Conservation (phyloP, 2,113 vertebrate species). For the Myocastor coypus region DNA sequence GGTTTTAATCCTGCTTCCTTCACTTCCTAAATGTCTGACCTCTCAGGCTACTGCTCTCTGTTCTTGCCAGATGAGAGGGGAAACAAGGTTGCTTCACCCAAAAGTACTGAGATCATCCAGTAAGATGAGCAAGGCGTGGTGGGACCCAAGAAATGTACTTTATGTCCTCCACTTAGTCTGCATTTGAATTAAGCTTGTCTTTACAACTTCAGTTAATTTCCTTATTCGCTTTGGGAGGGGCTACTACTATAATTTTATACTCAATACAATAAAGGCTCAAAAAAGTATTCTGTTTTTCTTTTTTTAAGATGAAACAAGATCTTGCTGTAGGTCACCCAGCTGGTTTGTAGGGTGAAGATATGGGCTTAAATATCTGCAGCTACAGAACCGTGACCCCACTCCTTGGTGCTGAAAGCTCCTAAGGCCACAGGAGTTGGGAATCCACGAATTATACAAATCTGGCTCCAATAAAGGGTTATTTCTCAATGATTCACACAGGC, state of each 20-base stretch:
- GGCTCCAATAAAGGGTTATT: background rate
- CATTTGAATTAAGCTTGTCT: background rate
- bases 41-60: background rate
- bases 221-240: no score
- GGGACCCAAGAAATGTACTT: no score
- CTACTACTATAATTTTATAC: background rate
- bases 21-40: background rate
- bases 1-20: background rate
- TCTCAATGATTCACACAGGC: background rate
- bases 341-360: rapidly evolving
- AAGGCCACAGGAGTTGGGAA: background rate
- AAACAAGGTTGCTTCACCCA: background rate
- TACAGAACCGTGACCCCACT: rapidly evolving
- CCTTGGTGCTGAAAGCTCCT: no score
- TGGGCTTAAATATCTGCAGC: background rate
- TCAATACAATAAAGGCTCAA: background rate
- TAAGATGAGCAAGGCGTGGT: background rate
- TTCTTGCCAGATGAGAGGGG: background rate
- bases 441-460: background rate
- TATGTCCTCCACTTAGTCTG: background rate
- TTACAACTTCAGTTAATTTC: background rate
- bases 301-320: background rate
- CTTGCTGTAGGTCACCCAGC: background rate
- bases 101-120: background rate
- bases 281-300: background rate